Conservation (phyloP, 2,113 vertebrate genomes). For the Sinocyclocheilus anophthalmus region DNA sequence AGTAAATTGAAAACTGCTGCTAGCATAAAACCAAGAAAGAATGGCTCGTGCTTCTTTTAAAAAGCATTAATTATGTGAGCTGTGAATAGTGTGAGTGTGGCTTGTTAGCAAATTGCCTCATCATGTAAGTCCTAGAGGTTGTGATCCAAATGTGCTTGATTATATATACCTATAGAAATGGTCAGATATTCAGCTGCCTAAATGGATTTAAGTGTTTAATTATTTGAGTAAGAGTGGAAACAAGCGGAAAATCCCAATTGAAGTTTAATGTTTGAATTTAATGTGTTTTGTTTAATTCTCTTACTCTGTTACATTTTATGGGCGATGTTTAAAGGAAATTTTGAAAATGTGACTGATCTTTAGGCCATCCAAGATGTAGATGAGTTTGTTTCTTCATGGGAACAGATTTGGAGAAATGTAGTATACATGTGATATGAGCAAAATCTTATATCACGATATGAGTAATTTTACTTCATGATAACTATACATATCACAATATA, state of each 20-base stretch:
- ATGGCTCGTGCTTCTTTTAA: background rate
- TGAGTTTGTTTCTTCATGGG: too few relatives aligned
- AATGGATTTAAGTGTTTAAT: background rate
- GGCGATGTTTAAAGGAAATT: background rate
- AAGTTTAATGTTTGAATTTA: background rate
- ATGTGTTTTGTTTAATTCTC: background rate
- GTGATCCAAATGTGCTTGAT: background rate
- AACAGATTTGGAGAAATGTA: too few relatives aligned
- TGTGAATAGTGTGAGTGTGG: background rate
- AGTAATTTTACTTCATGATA: too few relatives aligned
- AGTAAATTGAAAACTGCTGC: background rate
- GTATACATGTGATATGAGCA: too few relatives aligned
- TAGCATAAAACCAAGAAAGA: background rate
- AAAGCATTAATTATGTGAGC: background rate
- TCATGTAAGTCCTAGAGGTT: background rate
- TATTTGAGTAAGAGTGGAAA: background rate
- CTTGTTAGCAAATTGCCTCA: too few relatives aligned
- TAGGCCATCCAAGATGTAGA: too few relatives aligned
- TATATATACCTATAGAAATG: background rate
- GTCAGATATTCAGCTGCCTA: background rate
- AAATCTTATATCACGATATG: too few relatives aligned
- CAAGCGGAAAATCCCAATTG: background rate
- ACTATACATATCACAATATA: too few relatives aligned
- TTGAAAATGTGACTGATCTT: too few relatives aligned
- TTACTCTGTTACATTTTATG: background rate